Percentiles rank a stretch among this genome's conserved stretches.
Evolutionary conservation across 2,888 invertebrate genomes (phyloP).

Genomic region (Hydrotaea diabolus): DNA sequence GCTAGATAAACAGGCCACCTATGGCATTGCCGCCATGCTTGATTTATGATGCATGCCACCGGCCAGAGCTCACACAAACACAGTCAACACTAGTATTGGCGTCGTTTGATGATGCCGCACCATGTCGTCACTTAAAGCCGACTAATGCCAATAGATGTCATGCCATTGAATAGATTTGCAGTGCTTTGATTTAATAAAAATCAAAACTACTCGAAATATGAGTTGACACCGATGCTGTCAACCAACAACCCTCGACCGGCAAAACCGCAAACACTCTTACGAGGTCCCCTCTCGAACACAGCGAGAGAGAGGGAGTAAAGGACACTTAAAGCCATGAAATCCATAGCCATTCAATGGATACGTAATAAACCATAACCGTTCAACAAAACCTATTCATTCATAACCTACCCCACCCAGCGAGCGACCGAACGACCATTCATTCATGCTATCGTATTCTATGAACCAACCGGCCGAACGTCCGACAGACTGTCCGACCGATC

Average conservation of each 20-base stretch:
- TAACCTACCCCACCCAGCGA: too few species aligned
- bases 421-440: not conserved
- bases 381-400: not conserved
- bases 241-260: not conserved
- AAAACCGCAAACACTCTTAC: too few species aligned
- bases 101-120: conserved; percentile 3
- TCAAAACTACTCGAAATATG: not conserved
- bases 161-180: not conserved
- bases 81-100: not conserved
- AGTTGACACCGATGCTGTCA: not conserved
- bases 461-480: not conserved
- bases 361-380: conserved; percentile 4
- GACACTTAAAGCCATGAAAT: conserved; percentile 24
- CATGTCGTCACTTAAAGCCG: not conserved
- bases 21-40: not conserved
- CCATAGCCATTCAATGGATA: conserved; percentile 26
- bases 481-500: not conserved
- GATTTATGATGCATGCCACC: not conserved
- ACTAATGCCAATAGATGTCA: not conserved
- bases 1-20: too few species aligned
- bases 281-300: too few species aligned
- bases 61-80: not conserved
- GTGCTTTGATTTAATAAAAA: not conserved
- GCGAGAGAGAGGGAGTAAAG: not conserved
- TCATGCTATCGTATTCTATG: not conserved